phyloP scores from a whole-genome alignment of 2,797 vertebrate genomes.

The Zalophus californianus region DNA sequence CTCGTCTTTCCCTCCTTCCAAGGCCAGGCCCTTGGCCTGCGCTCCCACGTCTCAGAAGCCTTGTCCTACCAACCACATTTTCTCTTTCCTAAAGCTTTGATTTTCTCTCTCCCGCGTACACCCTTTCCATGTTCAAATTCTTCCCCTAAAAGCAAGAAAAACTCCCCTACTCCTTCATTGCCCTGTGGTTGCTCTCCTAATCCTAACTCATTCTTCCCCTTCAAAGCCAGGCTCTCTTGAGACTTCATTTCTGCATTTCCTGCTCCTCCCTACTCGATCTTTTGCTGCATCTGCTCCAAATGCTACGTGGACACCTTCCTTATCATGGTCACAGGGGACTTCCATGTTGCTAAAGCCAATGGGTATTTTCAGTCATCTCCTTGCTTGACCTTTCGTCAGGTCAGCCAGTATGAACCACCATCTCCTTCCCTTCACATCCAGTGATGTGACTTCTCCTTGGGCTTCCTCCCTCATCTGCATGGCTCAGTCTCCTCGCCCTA shows the following conservation, averaged over 20 bases:
- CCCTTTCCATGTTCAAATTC: neutral
- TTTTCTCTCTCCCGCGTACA: neutral
- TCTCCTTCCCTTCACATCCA: neutral
- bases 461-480: neutral
- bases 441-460: neutral
- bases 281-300: neutral
- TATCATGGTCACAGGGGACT: neutral
- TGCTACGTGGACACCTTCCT: neutral
- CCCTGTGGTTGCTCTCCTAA: neutral
- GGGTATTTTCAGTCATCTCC: neutral
- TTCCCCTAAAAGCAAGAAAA: neutral
- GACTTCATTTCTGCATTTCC: neutral
- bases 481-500: neutral
- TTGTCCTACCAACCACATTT: neutral
- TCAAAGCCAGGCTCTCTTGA: neutral
- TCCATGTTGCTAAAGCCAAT: slow-evolving; percentile 9
- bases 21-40: neutral
- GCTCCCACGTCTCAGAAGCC: neutral
- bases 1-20: neutral
- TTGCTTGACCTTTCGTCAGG: neutral
- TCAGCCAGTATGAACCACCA: neutral
- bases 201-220: neutral
- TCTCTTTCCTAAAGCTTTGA: neutral
- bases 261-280: neutral
- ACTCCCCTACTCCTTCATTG: neutral